Base-by-base conservation (phyloP, 2,113 vertebrate genomes). In the Ursus arctos region DNA sequence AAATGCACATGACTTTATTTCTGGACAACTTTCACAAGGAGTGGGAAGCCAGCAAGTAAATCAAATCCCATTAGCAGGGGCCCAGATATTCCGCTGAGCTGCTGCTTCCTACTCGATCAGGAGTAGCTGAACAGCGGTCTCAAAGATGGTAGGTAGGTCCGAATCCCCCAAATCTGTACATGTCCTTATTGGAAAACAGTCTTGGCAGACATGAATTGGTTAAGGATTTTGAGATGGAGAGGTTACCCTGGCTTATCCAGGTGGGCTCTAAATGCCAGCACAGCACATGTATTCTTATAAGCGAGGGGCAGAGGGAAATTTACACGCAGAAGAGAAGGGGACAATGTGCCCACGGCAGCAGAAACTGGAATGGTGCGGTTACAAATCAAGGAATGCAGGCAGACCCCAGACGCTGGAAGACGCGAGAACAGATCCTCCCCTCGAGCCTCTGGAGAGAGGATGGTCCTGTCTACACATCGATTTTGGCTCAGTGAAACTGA, bases 1-100 rank as follows among this genome's bases (percentile, higher is more conserved):
- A 92, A 71, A 57, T 95, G 96, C 92, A 87, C 71, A 86, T 79
- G 89, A 95, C 94, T 97, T 98, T 90, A 93, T 88, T 96, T 94
- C 96, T 97, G 80, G 88, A 92, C 69, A 94, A 26, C 47, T 85
- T 94, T 82, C 91, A 97, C 57, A 96, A 97, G 91, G 40, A 77
- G 59, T 28, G 22, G 59, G 67, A 95, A 7, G 94, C 95, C 82
- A 95, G 72, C 69, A 87, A 95, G 95, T 65, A 92, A 95, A 81
- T 94, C 76, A 92, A 93, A 92, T 86, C 55, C 59, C 51, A 83
- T 81, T 90, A 91, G 67, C 49, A 92, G 61, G 63, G 65, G 43
- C 40, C 53, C 84, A 67, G 74, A 31, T 88, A 43, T 15, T 74
- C 77, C 36, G n/a, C 61, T 69, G 79, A 57, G 18, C 49, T n/a